Evolutionary conservation across 2,888 invertebrate genomes (phyloP).

Genomic region (Aphelenchoides bicaudatus): DNA sequence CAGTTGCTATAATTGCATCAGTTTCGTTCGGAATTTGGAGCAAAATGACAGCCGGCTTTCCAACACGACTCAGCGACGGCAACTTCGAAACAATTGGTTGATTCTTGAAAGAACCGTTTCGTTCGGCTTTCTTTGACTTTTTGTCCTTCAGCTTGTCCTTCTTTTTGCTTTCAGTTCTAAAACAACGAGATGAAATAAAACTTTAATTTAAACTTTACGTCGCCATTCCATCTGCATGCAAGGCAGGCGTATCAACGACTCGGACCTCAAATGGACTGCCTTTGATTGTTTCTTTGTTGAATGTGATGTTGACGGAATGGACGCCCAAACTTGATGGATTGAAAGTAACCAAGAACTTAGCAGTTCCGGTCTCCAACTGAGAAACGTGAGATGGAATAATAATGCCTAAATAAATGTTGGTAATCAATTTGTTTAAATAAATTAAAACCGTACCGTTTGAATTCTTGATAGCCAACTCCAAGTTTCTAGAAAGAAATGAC

Average conservation of each 20-base stretch:
- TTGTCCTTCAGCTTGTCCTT: conserved; percentile 49
- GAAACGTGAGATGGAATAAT: conserved; percentile 64
- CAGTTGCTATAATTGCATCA: conserved; percentile 47
- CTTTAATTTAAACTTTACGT: conserved; percentile 22
- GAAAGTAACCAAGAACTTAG: conserved; percentile 84
- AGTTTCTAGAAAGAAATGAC: background rate
- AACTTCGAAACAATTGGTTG: conserved; percentile 26
- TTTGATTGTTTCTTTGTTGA: conserved; percentile 76
- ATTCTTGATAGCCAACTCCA: conserved; percentile 3
- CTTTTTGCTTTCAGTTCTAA: conserved; percentile 17
- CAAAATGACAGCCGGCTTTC: conserved; percentile 47
- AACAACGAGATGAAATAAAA: background rate
- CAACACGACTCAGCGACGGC: conserved; percentile 40
- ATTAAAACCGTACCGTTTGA: background rate
- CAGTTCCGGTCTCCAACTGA: conserved; percentile 59
- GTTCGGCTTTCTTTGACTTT: conserved; percentile 51
- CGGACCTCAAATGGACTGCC: conserved; percentile 71
- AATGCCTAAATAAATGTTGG: too few relatives aligned
- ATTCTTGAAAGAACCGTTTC: conserved; percentile 34
- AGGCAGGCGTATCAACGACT: conserved; percentile 59
- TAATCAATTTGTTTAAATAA: conserved; percentile 12
- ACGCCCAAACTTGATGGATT: conserved; percentile 88
- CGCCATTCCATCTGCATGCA: conserved; percentile 18
- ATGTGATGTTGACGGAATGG: conserved; percentile 92
- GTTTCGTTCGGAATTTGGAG: conserved; percentile 32